Conservation (phyloP, 2,113 vertebrate genomes). For the Scophthalmus maximus region DNA sequence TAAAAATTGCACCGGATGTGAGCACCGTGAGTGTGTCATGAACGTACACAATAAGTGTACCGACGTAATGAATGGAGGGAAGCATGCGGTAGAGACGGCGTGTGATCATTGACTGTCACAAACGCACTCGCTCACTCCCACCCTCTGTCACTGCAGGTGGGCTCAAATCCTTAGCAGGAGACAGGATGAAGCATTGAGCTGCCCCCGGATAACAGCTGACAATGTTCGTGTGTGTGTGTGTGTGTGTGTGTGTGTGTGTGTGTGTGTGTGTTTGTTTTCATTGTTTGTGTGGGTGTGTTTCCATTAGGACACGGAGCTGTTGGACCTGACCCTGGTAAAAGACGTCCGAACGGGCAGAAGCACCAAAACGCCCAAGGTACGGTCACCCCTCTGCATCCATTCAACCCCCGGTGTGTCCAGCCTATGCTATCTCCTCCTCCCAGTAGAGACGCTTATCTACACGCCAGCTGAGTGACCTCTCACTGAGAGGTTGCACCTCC, state of each 20-base stretch:
- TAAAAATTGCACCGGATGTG: no score
- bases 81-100: not conserved
- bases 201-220: slow-evolving; percentile 24
- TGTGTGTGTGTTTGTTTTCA: slow-evolving; percentile 24
- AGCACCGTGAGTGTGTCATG: no score
- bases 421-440: not conserved
- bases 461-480: slow-evolving; percentile 1
- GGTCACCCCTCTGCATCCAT: not conserved
- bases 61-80: no score
- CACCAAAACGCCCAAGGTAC: slow-evolving; percentile 85
- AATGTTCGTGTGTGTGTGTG: slow-evolving; percentile 5
- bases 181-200: slow-evolving; percentile 41
- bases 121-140: not conserved
- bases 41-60: no score
- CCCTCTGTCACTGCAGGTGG: slow-evolving; percentile 30
- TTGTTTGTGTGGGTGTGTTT: slow-evolving; percentile 23
- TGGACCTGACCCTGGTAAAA: slow-evolving; percentile 83
- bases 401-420: not conserved
- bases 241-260: slow-evolving; percentile 13
- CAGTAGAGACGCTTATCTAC: not conserved
- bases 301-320: slow-evolving; percentile 81
- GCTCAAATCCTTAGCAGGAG: slow-evolving; percentile 40
- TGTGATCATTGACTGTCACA: slow-evolving; percentile 24
- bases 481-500: not conserved
- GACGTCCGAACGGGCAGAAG: slow-evolving; percentile 84